Evolutionary conservation across 1,140 invertebrate species (phyloP).

Genomic region (Lasioglossum albipes): DNA sequence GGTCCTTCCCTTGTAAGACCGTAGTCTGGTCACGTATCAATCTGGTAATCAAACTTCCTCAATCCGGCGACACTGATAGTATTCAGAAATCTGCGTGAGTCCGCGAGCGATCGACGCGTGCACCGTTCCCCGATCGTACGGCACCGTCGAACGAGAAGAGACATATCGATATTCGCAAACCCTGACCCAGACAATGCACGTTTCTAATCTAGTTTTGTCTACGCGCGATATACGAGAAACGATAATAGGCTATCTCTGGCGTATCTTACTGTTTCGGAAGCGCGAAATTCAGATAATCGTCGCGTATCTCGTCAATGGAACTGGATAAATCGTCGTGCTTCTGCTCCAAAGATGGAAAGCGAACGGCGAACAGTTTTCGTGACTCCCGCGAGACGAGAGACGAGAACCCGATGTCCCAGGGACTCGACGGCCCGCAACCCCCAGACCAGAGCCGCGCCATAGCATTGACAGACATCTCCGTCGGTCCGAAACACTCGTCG

Average conservation of each 20-base stretch:
- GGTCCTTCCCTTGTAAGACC: too few relatives aligned
- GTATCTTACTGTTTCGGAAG: conserved; percentile 57
- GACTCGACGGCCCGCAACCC: too few relatives aligned
- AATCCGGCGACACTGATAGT: too few relatives aligned
- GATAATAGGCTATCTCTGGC: conserved; percentile 68
- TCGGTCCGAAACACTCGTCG: too few relatives aligned
- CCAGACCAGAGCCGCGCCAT: too few relatives aligned
- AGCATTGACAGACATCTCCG: too few relatives aligned
- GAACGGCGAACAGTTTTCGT: not conserved
- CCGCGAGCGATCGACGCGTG: too few relatives aligned
- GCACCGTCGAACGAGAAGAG: conserved; percentile 52
- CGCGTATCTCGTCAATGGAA: conserved; percentile 61
- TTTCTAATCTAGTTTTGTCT: conserved; percentile 75
- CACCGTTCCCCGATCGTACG: conserved; percentile 11
- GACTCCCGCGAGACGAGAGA: too few relatives aligned
- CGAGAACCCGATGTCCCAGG: too few relatives aligned
- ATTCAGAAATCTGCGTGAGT: too few relatives aligned
- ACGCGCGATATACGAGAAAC: conserved; percentile 69
- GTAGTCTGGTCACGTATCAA: too few relatives aligned
- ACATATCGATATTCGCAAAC: conserved; percentile 60
- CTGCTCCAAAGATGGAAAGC: not conserved
- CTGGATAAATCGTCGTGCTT: not conserved
- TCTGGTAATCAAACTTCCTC: too few relatives aligned
- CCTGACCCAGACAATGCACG: conserved; percentile 74
- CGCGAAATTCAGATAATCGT: conserved; percentile 65